These are phyloP conservation scores for Oreotrochilus melanogaster DNA, from an alignment of 2,113 vertebrate species.

Conservation along the genomic window DNA sequence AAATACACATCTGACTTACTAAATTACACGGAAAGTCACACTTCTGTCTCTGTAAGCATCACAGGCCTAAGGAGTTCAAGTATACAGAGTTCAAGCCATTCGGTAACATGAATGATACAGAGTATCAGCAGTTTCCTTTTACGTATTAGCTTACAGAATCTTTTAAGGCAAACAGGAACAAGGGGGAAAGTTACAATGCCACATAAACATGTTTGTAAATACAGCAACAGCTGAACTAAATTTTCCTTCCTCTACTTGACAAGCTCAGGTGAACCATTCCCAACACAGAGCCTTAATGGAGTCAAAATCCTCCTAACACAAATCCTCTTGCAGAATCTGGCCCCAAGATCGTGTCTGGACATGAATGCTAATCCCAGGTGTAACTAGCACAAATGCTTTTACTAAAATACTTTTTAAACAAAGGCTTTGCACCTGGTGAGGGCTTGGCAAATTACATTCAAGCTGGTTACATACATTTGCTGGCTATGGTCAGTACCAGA, in stretches of 20 bases:
- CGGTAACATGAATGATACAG: neutral
- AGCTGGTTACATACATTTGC: neutral
- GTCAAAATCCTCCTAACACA: constrained; percentile 20
- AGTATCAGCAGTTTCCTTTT: neutral
- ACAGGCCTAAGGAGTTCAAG: neutral
- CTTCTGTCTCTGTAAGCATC: neutral
- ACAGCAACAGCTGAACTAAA: neutral
- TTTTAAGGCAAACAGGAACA: neutral
- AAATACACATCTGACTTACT: neutral
- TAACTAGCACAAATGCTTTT: neutral
- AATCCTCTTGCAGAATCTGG: constrained; percentile 12
- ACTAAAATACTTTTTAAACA: neutral
- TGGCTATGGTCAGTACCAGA: neutral
- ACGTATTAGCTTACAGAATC: neutral
- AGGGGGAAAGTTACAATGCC: neutral
- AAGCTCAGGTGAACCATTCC: neutral
- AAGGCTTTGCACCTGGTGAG: constrained; percentile 2
- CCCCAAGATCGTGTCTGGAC: neutral
- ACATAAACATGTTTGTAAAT: neutral
- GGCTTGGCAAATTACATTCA: neutral
- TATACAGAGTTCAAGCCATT: neutral
- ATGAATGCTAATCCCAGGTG: constrained; percentile 34
- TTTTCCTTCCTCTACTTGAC: neutral
- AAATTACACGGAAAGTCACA: neutral
- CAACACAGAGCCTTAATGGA: neutral